Percentiles rank a stretch among this genome's conserved stretches.
Conservation (phyloP, 2,113 vertebrate species). For the Rhinoptilus africanus region DNA sequence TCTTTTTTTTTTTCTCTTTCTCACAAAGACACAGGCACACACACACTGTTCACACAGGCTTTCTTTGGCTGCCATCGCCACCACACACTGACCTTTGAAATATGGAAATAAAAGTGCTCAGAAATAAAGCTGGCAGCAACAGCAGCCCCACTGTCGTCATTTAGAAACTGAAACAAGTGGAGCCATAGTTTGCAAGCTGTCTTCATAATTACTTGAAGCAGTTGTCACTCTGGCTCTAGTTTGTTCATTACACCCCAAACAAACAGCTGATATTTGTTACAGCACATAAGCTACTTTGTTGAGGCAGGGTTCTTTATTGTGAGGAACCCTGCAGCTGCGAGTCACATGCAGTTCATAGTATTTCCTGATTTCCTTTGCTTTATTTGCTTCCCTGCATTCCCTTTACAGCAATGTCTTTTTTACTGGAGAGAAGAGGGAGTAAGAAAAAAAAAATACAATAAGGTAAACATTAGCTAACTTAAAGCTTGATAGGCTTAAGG, state of each 20-base stretch:
- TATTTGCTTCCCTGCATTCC: slow-evolving; percentile 66
- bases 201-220: slow-evolving; percentile 75
- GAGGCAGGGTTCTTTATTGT: slow-evolving; percentile 45
- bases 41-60: slow-evolving; percentile 16
- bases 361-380: slow-evolving; percentile 67
- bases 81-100: slow-evolving; percentile 79
- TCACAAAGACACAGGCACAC: neutral
- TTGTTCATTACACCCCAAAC: slow-evolving; percentile 73
- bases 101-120: slow-evolving; percentile 78
- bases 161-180: slow-evolving; percentile 72
- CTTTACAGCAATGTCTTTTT: slow-evolving; percentile 59
- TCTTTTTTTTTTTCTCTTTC: neutral
- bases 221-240: slow-evolving; percentile 74
- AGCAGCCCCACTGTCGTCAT: slow-evolving; percentile 70
- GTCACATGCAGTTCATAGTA: slow-evolving; percentile 70
- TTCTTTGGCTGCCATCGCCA: slow-evolving; percentile 48
- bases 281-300: slow-evolving; percentile 79
- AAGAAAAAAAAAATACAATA: slow-evolving; percentile 29
- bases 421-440: neutral
- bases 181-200: slow-evolving; percentile 76
- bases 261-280: slow-evolving; percentile 74
- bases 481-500: slow-evolving; percentile 64
- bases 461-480: slow-evolving; percentile 76
- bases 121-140: slow-evolving; percentile 77
- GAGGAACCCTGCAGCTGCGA: slow-evolving; percentile 67